A percentile compares a stretch with the other conserved stretches of the same genome.
Conservation (phyloP, 2,113 vertebrate genomes). For the Cololabis saira region DNA sequence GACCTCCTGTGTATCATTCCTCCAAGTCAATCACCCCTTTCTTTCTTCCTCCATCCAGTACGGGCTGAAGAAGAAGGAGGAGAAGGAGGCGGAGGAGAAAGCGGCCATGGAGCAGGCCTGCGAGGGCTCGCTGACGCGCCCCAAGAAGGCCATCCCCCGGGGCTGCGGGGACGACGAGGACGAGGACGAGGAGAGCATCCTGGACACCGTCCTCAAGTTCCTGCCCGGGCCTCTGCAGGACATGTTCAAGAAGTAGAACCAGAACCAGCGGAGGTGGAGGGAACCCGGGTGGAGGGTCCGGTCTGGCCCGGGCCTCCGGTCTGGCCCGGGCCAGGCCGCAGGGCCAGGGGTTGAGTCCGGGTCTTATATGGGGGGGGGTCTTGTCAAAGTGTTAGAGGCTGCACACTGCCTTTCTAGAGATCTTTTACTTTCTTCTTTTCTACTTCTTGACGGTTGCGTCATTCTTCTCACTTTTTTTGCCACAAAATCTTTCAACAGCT, state of each 20-base stretch:
- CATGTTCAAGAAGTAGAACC: constrained; percentile 98
- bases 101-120: constrained; percentile 97
- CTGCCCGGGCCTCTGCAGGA: constrained; percentile 96
- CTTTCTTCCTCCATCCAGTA: constrained; percentile 80
- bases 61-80: constrained; percentile 98
- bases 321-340: constrained; percentile 50
- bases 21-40: neutral
- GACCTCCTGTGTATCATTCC: neutral
- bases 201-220: constrained; percentile 98
- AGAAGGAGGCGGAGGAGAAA: constrained; percentile 98
- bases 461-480: constrained; percentile 48
- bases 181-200: constrained; percentile 96
- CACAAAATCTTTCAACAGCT: constrained; percentile 55
- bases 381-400: constrained; percentile 75
- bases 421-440: constrained; percentile 61
- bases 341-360: constrained; percentile 52
- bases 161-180: constrained; percentile 96
- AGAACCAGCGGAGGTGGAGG: constrained; percentile 39
- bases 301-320: constrained; percentile 49
- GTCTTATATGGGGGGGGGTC: constrained; percentile 15
- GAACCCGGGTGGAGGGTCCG: constrained; percentile 41
- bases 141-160: constrained; percentile 94
- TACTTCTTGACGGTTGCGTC: constrained; percentile 39
- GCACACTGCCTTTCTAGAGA: constrained; percentile 74
- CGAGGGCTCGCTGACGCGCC: constrained; percentile 94